These are phyloP conservation scores for Chymomyza caudatula DNA, from an alignment of 2,888 invertebrate species.

Conservation along the genomic window DNA sequence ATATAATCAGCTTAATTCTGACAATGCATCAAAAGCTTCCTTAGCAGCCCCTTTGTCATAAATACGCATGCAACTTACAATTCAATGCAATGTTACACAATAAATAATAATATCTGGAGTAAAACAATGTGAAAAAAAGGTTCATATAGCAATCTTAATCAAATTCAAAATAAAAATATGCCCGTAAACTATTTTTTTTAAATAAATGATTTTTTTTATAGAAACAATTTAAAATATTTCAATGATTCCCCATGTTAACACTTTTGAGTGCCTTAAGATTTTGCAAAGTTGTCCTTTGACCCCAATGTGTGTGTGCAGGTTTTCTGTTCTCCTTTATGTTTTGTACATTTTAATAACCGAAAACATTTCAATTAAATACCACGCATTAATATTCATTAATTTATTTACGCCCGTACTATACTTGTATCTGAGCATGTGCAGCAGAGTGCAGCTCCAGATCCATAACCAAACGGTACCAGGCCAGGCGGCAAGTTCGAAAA, in stretches of 20 bases:
- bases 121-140: too few species aligned
- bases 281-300: background rate
- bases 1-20: too few species aligned
- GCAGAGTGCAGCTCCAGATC: background rate
- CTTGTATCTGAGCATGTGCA: background rate
- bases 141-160: too few species aligned
- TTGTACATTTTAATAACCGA: background rate
- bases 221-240: background rate
- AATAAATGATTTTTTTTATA: background rate
- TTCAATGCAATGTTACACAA: too few species aligned
- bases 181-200: too few species aligned
- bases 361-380: conserved; percentile 59
- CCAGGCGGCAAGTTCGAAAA: conserved; percentile 34
- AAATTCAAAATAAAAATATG: too few species aligned
- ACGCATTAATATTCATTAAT: conserved; percentile 66
- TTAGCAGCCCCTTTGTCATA: too few species aligned
- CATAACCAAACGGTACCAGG: background rate
- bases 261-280: background rate
- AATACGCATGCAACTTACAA: too few species aligned
- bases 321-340: background rate
- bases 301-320: background rate
- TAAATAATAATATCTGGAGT: too few species aligned
- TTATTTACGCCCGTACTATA: conserved; percentile 23
- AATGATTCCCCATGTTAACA: background rate
- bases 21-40: too few species aligned